Evolutionary conservation across 2,113 vertebrate genomes (phyloP).

Genomic region (Clarias batrachus): DNA sequence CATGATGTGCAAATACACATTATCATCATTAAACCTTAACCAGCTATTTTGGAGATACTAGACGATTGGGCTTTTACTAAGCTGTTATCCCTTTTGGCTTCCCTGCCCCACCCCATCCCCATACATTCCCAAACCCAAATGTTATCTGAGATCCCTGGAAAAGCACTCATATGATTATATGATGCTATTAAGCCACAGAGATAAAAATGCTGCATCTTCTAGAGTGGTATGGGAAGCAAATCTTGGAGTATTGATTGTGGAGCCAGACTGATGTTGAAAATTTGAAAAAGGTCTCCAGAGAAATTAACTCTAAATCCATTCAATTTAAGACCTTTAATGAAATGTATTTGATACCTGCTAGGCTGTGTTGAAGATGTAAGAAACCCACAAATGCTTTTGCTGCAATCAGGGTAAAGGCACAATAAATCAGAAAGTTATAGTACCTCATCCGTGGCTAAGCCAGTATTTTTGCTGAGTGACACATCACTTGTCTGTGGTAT

Average conservation of each 20-base stretch:
- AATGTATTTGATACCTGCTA: background rate
- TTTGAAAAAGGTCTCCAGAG: slow-evolving; percentile 19
- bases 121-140: background rate
- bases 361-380: background rate
- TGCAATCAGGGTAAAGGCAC: background rate
- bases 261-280: background rate
- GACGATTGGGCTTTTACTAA: background rate
- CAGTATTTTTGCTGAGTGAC: background rate
- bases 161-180: slow-evolving; percentile 15
- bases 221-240: slow-evolving; percentile 15
- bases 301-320: slow-evolving; percentile 6
- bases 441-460: background rate
- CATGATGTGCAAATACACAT: background rate
- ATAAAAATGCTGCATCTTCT: slow-evolving; percentile 12
- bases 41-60: background rate
- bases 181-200: background rate
- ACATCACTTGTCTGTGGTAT: background rate
- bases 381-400: background rate
- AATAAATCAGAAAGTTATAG: background rate
- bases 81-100: background rate
- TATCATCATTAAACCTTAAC: background rate
- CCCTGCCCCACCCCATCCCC: background rate
- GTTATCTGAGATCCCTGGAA: background rate
- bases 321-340: slow-evolving; percentile 18
- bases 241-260: background rate